phyloP scores from a whole-genome alignment of 2,888 invertebrate genomes.

The Pelosia muscerda region DNA sequence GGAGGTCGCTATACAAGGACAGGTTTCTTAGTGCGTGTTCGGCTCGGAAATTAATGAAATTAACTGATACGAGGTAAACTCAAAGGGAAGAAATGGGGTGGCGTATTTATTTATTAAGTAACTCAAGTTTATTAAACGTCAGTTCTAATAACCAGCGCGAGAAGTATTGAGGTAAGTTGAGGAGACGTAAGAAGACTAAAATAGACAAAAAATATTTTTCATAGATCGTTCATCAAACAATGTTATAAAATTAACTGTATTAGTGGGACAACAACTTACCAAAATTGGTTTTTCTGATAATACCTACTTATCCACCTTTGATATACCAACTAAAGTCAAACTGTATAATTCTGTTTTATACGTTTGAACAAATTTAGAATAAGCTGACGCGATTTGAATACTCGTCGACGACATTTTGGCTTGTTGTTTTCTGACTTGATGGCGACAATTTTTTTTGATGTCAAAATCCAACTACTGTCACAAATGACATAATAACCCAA shows the following conservation, averaged over 20 bases:
- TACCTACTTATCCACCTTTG: not conserved
- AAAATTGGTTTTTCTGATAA: not conserved
- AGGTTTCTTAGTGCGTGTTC: slow-evolving; percentile 80
- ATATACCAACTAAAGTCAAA: not conserved
- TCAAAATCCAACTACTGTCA: slow-evolving; percentile 47
- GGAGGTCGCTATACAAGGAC: slow-evolving; percentile 74
- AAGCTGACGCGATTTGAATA: not conserved
- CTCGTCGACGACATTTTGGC: not conserved
- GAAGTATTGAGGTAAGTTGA: slow-evolving; percentile 28
- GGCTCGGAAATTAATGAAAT: slow-evolving; percentile 82
- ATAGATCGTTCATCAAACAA: not conserved
- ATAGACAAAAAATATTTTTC: not conserved
- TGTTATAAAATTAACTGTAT: not conserved
- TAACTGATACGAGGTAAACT: slow-evolving; percentile 75
- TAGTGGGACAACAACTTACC: not conserved
- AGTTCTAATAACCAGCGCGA: slow-evolving; percentile 49
- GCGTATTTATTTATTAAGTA: slow-evolving; percentile 56
- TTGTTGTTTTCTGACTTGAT: not conserved
- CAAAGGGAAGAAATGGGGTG: slow-evolving; percentile 60
- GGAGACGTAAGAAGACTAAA: slow-evolving; percentile 7
- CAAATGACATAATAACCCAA: slow-evolving; percentile 84
- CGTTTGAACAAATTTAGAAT: not conserved
- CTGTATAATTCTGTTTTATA: not conserved
- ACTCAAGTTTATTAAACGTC: slow-evolving; percentile 55
- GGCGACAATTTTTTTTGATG: slow-evolving; percentile 26